phyloP scores from a whole-genome alignment of 2,113 vertebrate species.

The Aldabrachelys gigantea region DNA sequence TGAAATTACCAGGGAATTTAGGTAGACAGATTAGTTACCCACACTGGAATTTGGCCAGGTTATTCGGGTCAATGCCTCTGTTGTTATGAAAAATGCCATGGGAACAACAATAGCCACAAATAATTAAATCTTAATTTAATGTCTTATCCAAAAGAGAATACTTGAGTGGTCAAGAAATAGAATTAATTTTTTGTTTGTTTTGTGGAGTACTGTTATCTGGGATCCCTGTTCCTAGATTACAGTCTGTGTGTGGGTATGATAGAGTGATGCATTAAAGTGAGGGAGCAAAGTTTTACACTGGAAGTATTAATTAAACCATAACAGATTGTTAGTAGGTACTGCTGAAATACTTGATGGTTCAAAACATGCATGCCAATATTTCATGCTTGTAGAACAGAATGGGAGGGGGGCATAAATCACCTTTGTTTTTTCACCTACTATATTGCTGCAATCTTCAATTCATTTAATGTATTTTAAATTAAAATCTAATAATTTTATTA shows the following conservation, averaged over 20 bases:
- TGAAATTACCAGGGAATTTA: background rate
- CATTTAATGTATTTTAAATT: background rate
- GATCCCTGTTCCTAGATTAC: background rate
- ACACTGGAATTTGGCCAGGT: background rate
- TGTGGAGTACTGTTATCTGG: background rate
- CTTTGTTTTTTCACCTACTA: background rate
- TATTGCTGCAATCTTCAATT: slow-evolving; percentile 25
- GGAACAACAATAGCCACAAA: background rate
- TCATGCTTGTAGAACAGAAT: background rate
- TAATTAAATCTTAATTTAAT: background rate
- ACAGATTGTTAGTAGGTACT: slow-evolving; percentile 1
- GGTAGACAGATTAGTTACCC: background rate
- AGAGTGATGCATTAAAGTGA: background rate
- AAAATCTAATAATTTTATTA: background rate
- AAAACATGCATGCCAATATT: slow-evolving; percentile 12
- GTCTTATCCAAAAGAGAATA: rapidly evolving
- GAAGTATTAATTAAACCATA: background rate
- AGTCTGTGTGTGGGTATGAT: slow-evolving; percentile 27
- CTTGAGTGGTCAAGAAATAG: background rate
- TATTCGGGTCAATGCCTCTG: background rate
- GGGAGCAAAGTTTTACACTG: background rate
- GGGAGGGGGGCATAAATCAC: background rate
- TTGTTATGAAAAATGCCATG: background rate
- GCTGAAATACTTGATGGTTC: background rate
- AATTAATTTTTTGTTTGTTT: background rate